phyloP scores from a whole-genome alignment of 2,113 vertebrate species.

The Halcyon senegalensis region DNA sequence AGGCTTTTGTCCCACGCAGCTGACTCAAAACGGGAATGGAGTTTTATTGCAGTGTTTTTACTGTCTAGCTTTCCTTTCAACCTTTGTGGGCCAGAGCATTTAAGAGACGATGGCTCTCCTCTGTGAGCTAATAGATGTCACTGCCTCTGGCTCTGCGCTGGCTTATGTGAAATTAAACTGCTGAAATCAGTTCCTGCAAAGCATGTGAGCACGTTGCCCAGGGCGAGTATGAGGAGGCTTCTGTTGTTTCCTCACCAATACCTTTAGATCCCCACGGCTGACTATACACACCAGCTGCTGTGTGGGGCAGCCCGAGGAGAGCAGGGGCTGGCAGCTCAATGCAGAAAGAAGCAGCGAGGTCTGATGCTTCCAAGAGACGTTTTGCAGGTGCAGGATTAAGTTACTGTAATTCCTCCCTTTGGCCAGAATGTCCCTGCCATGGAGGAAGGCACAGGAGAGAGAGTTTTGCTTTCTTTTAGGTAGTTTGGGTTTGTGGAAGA shows the following conservation, averaged over 20 bases:
- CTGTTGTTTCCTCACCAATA: not conserved
- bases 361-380: not conserved
- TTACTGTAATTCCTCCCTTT: not conserved
- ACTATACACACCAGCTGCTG: not conserved
- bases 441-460: not conserved
- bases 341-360: not conserved
- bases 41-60: not conserved
- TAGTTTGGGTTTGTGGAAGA: not conserved
- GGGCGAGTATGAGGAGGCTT: not conserved
- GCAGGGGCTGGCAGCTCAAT: not conserved
- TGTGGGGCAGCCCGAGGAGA: not conserved
- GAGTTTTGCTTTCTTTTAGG: not conserved
- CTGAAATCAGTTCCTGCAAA: not conserved
- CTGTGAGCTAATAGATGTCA: not conserved
- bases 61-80: not conserved
- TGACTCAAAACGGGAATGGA: not conserved
- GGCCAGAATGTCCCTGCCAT: no score
- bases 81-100: not conserved
- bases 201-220: fast-evolving
- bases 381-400: not conserved
- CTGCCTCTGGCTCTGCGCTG: not conserved
- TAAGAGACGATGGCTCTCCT: not conserved
- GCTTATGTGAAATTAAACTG: not conserved
- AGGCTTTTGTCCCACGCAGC: not conserved
- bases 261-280: not conserved